Evolutionary conservation across 2,113 vertebrate species (phyloP), one percentile per base, ranked within the genome.

Genomic region (Grus americana): DNA sequence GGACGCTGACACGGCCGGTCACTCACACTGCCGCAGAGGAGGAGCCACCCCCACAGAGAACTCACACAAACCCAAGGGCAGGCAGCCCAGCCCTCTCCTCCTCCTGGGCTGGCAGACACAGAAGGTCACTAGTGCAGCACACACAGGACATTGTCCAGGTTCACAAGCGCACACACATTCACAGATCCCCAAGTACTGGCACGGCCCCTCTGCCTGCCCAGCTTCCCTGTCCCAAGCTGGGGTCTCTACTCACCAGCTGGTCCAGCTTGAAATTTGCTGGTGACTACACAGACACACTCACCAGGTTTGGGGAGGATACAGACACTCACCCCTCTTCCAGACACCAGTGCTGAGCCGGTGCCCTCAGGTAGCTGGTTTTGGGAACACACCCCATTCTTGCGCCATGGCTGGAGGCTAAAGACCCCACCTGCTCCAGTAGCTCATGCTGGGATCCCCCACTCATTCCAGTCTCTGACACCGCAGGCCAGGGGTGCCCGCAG

Each of bases 21-120:
- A 46, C 17, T 5, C 0, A 0, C 2, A 3, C 44, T 58, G 42
- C 14, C 7, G 7, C 1, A 20, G 23, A 44, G 20, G 6, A 9
- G 26, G 6, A 9, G 26, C 5, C 20, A 44, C 13, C 26, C 32
- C 15, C 14, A 10, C 4, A 34, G 36, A 15, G 34, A 47, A 36
- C 42, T 10, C 24, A 5, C 19, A 26, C 11, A 38, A 27, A 26
- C 30, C 19, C 12, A 21, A 20, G 40, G 6, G 15, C 20, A 23
- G 61, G 34, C n/a, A 50, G 26, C 12, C 22, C 23, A 50, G 29
- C 18, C 7, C 6, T 9, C 26, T 58, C 9, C 52, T 52, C 21
- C 22, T 63, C 58, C 32, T n/a, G 66, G 32, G 32, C 23, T 68
- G 55, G 29, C 47, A 17, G 15, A 7, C 18, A 17, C 27, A 74